Evolutionary conservation across 1,140 invertebrate genomes (phyloP).

Genomic region (Bombus difficillimus): DNA sequence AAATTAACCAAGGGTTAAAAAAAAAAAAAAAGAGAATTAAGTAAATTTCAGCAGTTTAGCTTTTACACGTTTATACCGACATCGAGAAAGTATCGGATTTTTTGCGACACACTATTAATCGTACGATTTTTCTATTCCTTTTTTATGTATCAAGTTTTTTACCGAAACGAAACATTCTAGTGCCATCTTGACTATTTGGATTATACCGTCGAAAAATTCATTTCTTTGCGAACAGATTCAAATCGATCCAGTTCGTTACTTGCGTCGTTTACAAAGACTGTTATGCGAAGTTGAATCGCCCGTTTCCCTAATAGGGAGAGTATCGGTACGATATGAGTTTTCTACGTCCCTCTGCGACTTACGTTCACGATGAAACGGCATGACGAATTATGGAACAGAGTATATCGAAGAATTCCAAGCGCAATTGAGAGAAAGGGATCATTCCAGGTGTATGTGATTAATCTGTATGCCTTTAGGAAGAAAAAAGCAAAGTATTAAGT

Average conservation of each 20-base stretch:
- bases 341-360: slow-evolving; percentile 3
- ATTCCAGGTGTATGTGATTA: slow-evolving; percentile 35
- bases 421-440: slow-evolving; percentile 18
- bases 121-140: slow-evolving; percentile 52
- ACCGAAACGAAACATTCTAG: slow-evolving; percentile 17
- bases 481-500: not conserved
- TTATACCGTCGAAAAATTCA: not conserved
- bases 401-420: slow-evolving; percentile 16
- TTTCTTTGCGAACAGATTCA: not conserved
- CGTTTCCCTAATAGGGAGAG: not conserved
- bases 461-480: slow-evolving; percentile 15
- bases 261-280: slow-evolving; percentile 3
- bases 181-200: slow-evolving; percentile 20
- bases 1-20: slow-evolving; percentile 19
- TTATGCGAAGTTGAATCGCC: not conserved
- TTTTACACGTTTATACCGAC: slow-evolving; percentile 56
- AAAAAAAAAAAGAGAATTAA: not conserved
- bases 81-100: slow-evolving; percentile 51
- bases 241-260: slow-evolving; percentile 10
- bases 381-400: not conserved
- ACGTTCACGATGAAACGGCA: slow-evolving; percentile 1
- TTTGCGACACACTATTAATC: slow-evolving; percentile 50
- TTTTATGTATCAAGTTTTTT: slow-evolving; percentile 46
- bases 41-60: slow-evolving; percentile 46
- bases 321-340: slow-evolving; percentile 1